Base-by-base conservation (phyloP, 1,140 invertebrate genomes). In the Musca vetustissima region DNA sequence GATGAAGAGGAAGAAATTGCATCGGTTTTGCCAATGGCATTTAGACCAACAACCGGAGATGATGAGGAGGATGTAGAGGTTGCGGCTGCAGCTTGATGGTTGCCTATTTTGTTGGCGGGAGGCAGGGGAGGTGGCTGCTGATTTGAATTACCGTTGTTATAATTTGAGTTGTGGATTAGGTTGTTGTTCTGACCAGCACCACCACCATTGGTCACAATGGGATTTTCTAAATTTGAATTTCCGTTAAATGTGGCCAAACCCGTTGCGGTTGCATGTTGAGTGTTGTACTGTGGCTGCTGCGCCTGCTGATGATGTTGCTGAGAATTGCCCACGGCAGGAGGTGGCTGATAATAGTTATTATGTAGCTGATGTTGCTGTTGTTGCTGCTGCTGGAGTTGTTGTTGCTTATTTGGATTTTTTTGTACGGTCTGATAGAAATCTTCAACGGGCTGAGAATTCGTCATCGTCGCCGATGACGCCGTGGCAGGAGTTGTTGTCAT, bases 171-270 rank as follows among this genome's bases (percentile, higher is more conserved):
- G 50, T 43, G 36, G 36, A 21, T 13, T 8, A 48, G 61, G 69
- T 72, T 75, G 72, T 72, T 75, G 75, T 73, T 79, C 72, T 74
- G 73, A 72, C 64, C 64, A 67, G 21, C 48, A 49, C 50, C 69
- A 66, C 64, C 74, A 74, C 25, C 36, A 47, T 36, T 55, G 47
- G 75, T 78, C 78, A 74, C 78, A 74, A 78, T 78, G 72, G 75
- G 75, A 73, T 77, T 74, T 77, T 76, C 79, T 77, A 78, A 73
- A 80, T 74, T 80, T 70, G 78, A 76, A 75, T 80, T 80, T 80
- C 78, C 78, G 78, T 80, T 80, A 78, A 80, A 80, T 77, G 78
- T 70, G 21, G 65, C 55, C 24, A 67, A 59, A 67, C 53, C 70
- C 43, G 74, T 68, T 61, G 74, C 66, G 17, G 68, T 19, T 52